Conservation (phyloP, 2,113 vertebrate species). For the Hepsetus odoe region DNA sequence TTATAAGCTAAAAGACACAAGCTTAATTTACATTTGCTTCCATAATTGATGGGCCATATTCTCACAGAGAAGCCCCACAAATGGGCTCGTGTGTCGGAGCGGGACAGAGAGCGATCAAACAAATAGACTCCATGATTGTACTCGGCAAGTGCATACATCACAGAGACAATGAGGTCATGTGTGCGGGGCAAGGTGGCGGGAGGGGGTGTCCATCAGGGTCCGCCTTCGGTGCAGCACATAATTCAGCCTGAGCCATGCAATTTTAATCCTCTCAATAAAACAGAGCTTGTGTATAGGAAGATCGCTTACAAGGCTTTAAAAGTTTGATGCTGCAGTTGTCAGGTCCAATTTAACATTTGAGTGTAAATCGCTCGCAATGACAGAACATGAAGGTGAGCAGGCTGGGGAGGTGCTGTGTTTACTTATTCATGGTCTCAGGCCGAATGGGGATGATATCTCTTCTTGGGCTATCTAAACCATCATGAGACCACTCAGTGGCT, state of each 20-base stretch:
- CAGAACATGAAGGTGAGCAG: conserved; percentile 33
- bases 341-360: conserved; percentile 47
- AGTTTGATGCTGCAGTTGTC: conserved; percentile 53
- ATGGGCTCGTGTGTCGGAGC: conserved; percentile 27
- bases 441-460: conserved; percentile 36
- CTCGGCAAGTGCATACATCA: conserved; percentile 52
- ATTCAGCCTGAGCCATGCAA: conserved; percentile 46
- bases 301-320: conserved; percentile 51
- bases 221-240: conserved; percentile 31
- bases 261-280: conserved; percentile 56
- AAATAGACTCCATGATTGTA: conserved; percentile 47
- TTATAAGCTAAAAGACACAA: background rate
- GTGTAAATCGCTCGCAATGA: conserved; percentile 45
- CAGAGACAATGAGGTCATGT: conserved; percentile 41
- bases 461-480: conserved; percentile 37
- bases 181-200: background rate
- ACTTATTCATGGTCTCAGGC: conserved; percentile 53
- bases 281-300: conserved; percentile 13
- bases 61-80: conserved; percentile 19
- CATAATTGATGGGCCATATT: background rate
- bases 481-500: conserved; percentile 9
- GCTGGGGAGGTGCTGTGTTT: conserved; percentile 32
- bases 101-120: conserved; percentile 34
- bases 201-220: conserved; percentile 25
- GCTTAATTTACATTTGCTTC: background rate